phyloP scores from a whole-genome alignment of 2,797 vertebrate species.

The Hafferia zeledoni region DNA sequence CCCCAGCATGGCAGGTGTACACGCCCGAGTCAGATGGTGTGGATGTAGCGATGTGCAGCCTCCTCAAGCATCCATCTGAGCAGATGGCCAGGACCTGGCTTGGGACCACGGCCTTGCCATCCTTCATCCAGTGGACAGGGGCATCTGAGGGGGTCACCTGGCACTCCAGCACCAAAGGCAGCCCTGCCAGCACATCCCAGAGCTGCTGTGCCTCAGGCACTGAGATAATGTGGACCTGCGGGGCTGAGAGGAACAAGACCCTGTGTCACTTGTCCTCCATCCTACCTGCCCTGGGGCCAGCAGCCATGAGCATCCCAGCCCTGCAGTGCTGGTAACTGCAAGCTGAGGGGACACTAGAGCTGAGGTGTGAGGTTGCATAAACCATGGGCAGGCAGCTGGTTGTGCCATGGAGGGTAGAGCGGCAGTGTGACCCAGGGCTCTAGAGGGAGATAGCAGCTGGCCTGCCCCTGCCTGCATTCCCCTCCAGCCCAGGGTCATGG shows the following conservation, averaged over 20 bases:
- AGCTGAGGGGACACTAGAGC: neutral
- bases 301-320: rapidly evolving
- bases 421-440: neutral
- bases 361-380: neutral
- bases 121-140: conserved; percentile 85
- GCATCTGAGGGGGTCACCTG: conserved; percentile 81
- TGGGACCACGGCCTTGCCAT: conserved; percentile 79
- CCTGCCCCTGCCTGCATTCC: neutral
- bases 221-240: conserved; percentile 3
- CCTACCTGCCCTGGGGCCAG: neutral
- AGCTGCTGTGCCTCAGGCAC: neutral
- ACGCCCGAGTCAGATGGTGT: conserved; percentile 77
- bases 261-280: neutral
- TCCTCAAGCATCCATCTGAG: conserved; percentile 73
- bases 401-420: neutral
- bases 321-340: neutral
- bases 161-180: conserved; percentile 78
- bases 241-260: conserved; percentile 44
- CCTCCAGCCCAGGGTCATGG: rapidly evolving
- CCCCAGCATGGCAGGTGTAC: conserved; percentile 84
- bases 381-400: neutral
- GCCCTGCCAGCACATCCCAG: conserved; percentile 38
- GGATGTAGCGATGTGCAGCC: conserved; percentile 76
- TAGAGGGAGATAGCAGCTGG: neutral
- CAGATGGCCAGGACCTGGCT: conserved; percentile 66